These are phyloP conservation scores for Drosophila ercepeae DNA, from an alignment of 1,140 invertebrate genomes.

Conservation along the genomic window DNA sequence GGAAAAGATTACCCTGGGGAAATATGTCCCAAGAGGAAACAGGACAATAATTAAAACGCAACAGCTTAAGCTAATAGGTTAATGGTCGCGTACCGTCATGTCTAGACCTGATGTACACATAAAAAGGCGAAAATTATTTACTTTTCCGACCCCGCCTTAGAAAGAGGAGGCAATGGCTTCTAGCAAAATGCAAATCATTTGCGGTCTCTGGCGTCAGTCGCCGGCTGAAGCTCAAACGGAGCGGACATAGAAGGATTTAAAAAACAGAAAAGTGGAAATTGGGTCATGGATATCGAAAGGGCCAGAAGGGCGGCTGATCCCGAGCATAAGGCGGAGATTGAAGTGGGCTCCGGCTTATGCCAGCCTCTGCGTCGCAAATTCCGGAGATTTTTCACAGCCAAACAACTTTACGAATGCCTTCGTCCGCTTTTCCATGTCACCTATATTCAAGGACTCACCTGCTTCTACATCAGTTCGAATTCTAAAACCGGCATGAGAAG, in stretches of 20 bases:
- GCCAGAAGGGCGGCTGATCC: constrained; percentile 24
- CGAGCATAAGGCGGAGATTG: constrained; percentile 30
- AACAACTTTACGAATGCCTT: constrained; percentile 68
- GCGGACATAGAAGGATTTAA: constrained; percentile 15
- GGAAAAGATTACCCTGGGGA: constrained; percentile 23
- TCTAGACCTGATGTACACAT: constrained; percentile 42
- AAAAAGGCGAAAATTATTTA: constrained; percentile 71
- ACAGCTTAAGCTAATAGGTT: constrained; percentile 65
- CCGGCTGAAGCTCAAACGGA: constrained; percentile 51
- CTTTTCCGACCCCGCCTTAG: constrained; percentile 52
- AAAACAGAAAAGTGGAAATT: not conserved
- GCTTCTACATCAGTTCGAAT: constrained; percentile 58
- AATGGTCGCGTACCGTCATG: constrained; percentile 27
- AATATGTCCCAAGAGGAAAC: constrained; percentile 20
- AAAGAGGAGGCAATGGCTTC: not conserved
- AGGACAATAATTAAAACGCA: constrained; percentile 70
- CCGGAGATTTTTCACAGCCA: constrained; percentile 57
- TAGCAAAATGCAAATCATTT: constrained; percentile 67
- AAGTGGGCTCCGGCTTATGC: constrained; percentile 20
- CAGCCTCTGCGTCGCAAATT: constrained; percentile 48
- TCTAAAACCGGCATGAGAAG: constrained; percentile 26
- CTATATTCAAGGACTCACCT: constrained; percentile 65
- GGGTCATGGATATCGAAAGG: constrained; percentile 28
- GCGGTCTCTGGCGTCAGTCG: constrained; percentile 53
- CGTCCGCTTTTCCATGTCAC: constrained; percentile 69